Evolutionary conservation across 2,113 vertebrate species (phyloP), one percentile per base, ranked within the genome.

Genomic region (Sprattus sprattus): DNA sequence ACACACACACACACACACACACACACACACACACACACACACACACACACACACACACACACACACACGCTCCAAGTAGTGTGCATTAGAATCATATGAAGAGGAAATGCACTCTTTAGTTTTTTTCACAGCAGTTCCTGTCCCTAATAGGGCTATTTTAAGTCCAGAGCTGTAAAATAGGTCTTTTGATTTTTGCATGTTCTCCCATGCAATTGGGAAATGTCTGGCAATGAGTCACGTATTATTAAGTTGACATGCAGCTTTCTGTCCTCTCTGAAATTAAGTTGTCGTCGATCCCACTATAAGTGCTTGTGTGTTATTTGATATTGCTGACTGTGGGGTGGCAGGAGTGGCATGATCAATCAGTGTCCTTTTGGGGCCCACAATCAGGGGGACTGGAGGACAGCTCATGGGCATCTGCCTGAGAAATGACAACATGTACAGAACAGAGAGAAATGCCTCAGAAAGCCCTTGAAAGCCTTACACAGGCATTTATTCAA

Each of bases 1-100:
- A 71, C 78, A 83, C 87, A 88, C 86, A 84, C 10, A 88, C 87
- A 52, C 57, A 83, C 44, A 81, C 50, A 78, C 18, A 81, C 86
- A 54, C 46, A 49, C 81, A 83, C 32, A 83, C 11, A 83, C 81
- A 83, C 39, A 45, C 67, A 25, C 82, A 83, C 16, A 45, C 82
- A 67, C 44, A 84, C 16, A 22, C 82, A 64, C 18, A 64, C 39
- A 45, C 39, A 44, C 54, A 83, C 32, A 83, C 13, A 8, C 22
- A 84, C 39, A 39, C 39, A 39, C 39, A 39, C 39, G 2, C 39
- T 39, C 39, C 39, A 49, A 47, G 18, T 11, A 84, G 71, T 71
- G 25, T 22, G 25, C 39, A 39, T 83, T n/a, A 60, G 57, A 28
- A 71, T 71, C n/a, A 25, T 54, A 60, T 39, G 25, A 39, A 60